phyloP scores from a whole-genome alignment of 1,140 invertebrate species.

The Oreohelix idahoensis region DNA sequence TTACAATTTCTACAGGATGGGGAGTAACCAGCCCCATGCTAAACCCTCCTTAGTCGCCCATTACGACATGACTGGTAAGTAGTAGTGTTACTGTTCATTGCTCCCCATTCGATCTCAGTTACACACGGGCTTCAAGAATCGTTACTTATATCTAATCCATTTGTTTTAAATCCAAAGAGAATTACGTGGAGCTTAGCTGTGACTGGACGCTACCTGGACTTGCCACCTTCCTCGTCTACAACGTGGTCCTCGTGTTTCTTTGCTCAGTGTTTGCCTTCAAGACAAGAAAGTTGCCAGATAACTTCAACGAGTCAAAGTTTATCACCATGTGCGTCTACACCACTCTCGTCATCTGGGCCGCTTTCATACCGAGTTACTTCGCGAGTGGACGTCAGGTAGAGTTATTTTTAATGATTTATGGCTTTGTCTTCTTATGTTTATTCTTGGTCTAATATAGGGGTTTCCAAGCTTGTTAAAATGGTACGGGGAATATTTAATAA shows the following conservation, averaged over 20 bases:
- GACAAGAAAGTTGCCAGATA: slow-evolving; percentile 62
- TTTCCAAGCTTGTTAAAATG: too few species aligned
- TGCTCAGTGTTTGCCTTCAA: slow-evolving; percentile 92
- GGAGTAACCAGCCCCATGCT: too few species aligned
- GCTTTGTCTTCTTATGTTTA: background rate
- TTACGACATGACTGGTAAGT: too few species aligned
- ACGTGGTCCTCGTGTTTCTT: slow-evolving; percentile 87
- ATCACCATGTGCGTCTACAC: slow-evolving; percentile 65
- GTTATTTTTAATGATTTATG: too few species aligned
- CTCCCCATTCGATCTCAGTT: too few species aligned
- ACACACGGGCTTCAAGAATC: too few species aligned
- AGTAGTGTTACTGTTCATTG: too few species aligned
- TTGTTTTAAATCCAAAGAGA: slow-evolving; percentile 15
- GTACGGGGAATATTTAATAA: too few species aligned
- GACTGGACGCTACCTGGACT: slow-evolving; percentile 49
- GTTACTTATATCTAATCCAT: background rate
- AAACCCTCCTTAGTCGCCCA: too few species aligned
- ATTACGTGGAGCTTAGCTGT: slow-evolving; percentile 55
- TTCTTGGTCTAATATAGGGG: background rate
- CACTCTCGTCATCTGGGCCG: slow-evolving; percentile 61
- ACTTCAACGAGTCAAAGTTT: slow-evolving; percentile 67
- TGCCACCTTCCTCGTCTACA: slow-evolving; percentile 81
- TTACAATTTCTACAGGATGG: too few species aligned
- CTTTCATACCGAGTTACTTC: slow-evolving; percentile 66
- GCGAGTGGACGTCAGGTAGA: slow-evolving; percentile 35